Evolutionary conservation across 2,888 invertebrate genomes (phyloP), one percentile per base, ranked within the genome.

Genomic region (Rotaria magnacalcarata): DNA sequence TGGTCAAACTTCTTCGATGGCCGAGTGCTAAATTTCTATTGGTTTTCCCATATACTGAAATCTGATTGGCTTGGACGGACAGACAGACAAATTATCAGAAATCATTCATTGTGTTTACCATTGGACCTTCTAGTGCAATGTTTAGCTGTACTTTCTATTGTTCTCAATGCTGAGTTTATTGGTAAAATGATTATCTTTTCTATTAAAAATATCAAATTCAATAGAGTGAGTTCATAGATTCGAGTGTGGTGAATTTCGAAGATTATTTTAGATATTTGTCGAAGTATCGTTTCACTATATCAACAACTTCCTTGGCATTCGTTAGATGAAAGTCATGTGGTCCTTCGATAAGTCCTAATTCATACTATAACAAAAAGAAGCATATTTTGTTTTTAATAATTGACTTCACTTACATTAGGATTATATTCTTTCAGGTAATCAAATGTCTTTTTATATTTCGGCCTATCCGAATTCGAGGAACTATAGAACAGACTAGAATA

Each of bases 281-380:
- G 47, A 80, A 24, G 47, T 7, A 47, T 24, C 24, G 6, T 47
- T 80, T 47, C 7, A 80, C n/a, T 7, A 0, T 2, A 24, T 47
- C 75, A 43, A 24, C 21, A 24, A 47, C 47, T 47, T 47, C 47
- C 21, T 80, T 2, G 24, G n/a, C n/a, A 47, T 47, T 47, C n/a
- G 47, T 80, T 47, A 80, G 47, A 80, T 80, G 80, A 4, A 80
- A 21, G 34, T 80, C 47, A 47, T 80, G 80, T n/a, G 80, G 80
- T 5, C 80, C 80, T 47, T 80, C 47, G 10, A 80, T 47, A 0
- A n/a, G 5, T 6, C 6, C n/a, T 10, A 80, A 21, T 24, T 80
- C 80, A n/a, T 47, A 80, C 80, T 80, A 47, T 19, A 67, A 67
- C 19, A 16, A 67, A 27, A 67, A 67, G 21, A 67, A n/a, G 14